Evolutionary conservation across 2,888 invertebrate species (phyloP), one percentile per base, ranked within the genome.

Genomic region (Zaprionus obscuricornis): DNA sequence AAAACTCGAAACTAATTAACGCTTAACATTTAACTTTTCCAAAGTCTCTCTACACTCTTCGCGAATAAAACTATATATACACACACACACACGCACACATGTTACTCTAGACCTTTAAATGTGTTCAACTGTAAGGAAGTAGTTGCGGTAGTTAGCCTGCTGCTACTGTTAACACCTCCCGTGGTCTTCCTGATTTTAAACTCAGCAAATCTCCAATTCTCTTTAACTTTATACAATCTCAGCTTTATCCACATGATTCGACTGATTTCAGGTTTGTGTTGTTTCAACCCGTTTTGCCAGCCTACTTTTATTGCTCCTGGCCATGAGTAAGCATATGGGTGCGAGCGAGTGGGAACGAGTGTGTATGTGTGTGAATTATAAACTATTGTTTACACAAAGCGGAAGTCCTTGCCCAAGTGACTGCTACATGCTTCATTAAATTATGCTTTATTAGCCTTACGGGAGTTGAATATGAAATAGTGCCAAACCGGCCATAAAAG

Each of bases 381-480:
- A 87, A 87, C 87, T 87, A 87, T 86, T 86, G 85, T 88, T 81
- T 85, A 76, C 78, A 74, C 62, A 78, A 78, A 75, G 78, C 81
- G 87, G 83, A 81, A 85, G 74, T 86, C 67, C 72, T 83, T 66
- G 72, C 66, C 71, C 76, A 54, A 69, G 64, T 64, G 71, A 68
- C 70, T 70, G 75, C 65, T 66, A 58, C 74, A 73, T 74, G 88
- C 87, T 87, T 84, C 86, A 87, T 87, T 88, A 88, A 85, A 87
- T 87, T 85, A 85, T 87, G 75, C 70, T 87, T 87, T 87, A 87
- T 88, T 87, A 87, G 84, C 74, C 87, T 64, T 78, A 81, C 87
- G 88, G 87, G 87, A 85, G 71, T 81, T 86, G 78, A 78, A 86
- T 86, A 86, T 78, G 85, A 78, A 78, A 86, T 86, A 86, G 85